Evolutionary conservation across 2,888 invertebrate species (phyloP).

Genomic region (Sminthurides aquaticus): DNA sequence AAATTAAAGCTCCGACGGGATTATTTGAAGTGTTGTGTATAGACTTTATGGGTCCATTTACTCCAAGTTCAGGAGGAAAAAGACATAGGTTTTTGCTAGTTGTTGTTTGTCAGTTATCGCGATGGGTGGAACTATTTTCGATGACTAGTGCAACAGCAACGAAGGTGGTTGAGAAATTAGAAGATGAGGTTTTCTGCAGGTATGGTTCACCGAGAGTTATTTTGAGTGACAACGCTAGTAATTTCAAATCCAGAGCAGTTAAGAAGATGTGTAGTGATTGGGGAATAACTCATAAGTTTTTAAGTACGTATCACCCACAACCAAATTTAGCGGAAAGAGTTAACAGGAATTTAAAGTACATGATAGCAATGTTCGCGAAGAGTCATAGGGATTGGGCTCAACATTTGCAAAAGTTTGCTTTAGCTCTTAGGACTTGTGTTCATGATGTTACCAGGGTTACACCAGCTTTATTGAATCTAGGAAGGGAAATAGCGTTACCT

Average conservation of each 20-base stretch:
- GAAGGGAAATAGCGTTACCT: conserved; percentile 4
- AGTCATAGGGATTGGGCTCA: background rate
- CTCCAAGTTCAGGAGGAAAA: background rate
- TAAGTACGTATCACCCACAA: conserved; percentile 1
- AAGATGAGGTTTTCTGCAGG: background rate
- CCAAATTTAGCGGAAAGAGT: conserved; percentile 3
- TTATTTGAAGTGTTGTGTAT: too few relatives aligned
- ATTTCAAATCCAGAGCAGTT: background rate
- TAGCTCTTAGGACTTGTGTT: background rate
- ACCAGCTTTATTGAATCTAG: conserved; percentile 10
- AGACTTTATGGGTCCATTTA: background rate
- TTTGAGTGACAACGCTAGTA: background rate
- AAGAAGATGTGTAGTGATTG: background rate
- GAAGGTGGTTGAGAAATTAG: background rate
- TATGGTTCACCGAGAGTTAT: background rate
- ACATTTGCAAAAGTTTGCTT: conserved; percentile 1
- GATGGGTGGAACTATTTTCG: background rate
- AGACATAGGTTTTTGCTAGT: background rate
- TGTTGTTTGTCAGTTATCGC: background rate
- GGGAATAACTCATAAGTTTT: background rate
- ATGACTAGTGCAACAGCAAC: background rate
- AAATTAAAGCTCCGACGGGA: background rate
- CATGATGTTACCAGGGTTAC: background rate
- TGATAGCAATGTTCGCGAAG: background rate
- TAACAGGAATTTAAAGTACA: background rate